Percentiles rank a stretch among this genome's conserved stretches.
These are phyloP conservation scores for Dermolepida albohirtum DNA, from an alignment of 2,888 invertebrate species.

Conservation along the genomic window DNA sequence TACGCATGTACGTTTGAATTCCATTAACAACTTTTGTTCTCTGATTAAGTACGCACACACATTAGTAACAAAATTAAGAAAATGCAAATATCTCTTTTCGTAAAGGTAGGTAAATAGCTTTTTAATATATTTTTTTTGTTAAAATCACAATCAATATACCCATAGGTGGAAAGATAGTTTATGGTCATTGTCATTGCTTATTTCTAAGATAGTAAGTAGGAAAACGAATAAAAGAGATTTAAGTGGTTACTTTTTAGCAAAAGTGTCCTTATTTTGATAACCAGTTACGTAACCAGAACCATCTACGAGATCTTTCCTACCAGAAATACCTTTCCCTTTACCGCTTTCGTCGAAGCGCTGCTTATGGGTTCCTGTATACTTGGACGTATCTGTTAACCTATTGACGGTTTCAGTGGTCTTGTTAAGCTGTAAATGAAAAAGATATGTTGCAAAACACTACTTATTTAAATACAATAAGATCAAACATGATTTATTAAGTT, in stretches of 20 bases:
- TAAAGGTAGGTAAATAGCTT: constrained; percentile 15
- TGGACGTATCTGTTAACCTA: constrained; percentile 85
- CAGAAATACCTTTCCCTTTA: constrained; percentile 87
- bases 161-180: constrained; percentile 13
- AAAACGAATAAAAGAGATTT: constrained; percentile 2
- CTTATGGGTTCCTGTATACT: constrained; percentile 89
- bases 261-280: constrained; percentile 86
- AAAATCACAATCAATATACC: constrained; percentile 22
- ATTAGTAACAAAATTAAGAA: constrained; percentile 19
- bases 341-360: constrained; percentile 87
- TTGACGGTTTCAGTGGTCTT: constrained; percentile 71
- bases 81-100: constrained; percentile 19
- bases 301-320: constrained; percentile 77
- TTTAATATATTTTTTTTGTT: constrained; percentile 8
- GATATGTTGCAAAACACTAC: too few species aligned
- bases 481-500: too few species aligned
- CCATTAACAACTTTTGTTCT: not conserved
- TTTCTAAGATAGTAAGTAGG: constrained; percentile 6
- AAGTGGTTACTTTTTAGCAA: constrained; percentile 54
- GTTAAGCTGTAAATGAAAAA: constrained; percentile 55
- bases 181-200: constrained; percentile 15
- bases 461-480: too few species aligned
- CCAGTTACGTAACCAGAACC: constrained; percentile 85
- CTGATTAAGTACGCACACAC: constrained; percentile 6
- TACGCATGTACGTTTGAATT: constrained; percentile 5